Evolutionary conservation across 2,113 vertebrate species (phyloP).

Genomic region (Syngnathus typhle): DNA sequence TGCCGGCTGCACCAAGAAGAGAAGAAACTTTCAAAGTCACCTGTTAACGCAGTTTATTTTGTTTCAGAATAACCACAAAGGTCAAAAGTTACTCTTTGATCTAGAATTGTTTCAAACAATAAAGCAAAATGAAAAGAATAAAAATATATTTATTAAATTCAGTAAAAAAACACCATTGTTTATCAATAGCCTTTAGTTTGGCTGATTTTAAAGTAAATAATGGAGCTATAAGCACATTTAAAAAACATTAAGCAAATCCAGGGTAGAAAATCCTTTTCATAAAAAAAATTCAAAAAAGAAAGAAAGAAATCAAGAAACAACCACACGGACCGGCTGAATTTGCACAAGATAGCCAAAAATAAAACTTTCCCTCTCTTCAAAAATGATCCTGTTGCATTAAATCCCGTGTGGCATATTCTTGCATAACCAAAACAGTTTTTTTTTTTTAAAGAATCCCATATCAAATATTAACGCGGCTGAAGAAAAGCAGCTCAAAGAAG

Average conservation of each 20-base stretch:
- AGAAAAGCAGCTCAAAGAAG: background rate
- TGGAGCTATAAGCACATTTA: background rate
- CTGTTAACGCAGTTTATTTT: no score
- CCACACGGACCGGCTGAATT: background rate
- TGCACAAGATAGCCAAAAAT: background rate
- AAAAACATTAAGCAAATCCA: background rate
- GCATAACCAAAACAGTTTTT: slow-evolving; percentile 5
- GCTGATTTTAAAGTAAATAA: background rate
- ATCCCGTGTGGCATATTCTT: background rate
- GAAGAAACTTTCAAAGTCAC: background rate
- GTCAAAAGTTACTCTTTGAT: no score
- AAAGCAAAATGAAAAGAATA: background rate
- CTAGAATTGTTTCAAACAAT: background rate
- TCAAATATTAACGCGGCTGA: background rate
- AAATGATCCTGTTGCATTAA: slow-evolving; percentile 1
- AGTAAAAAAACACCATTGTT: background rate
- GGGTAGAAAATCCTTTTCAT: background rate
- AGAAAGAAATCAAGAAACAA: background rate
- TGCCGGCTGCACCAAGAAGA: slow-evolving; percentile 60
- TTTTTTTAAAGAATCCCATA: background rate
- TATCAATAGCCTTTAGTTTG: background rate
- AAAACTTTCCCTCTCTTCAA: background rate
- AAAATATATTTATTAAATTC: background rate
- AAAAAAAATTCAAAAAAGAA: background rate
- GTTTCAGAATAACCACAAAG: no score